These are phyloP conservation scores for Trialeurodes vaporariorum DNA, from an alignment of 1,140 invertebrate species.

Conservation along the genomic window DNA sequence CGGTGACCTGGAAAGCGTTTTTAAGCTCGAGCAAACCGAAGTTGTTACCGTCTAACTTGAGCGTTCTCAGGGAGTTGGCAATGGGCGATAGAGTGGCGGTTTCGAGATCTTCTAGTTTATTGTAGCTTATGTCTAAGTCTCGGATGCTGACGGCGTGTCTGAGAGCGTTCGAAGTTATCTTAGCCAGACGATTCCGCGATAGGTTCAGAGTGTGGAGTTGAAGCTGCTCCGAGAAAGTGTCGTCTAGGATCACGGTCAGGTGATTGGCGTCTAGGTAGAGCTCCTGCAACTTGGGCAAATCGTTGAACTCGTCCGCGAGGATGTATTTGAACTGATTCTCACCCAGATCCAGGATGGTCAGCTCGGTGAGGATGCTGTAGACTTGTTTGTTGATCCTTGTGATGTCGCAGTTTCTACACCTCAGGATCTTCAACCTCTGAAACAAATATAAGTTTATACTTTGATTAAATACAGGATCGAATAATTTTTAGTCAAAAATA, in stretches of 20 bases:
- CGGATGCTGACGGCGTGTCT: slow-evolving; percentile 49
- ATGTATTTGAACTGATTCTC: slow-evolving; percentile 66
- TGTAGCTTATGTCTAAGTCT: slow-evolving; percentile 57
- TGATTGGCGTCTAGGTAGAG: slow-evolving; percentile 63
- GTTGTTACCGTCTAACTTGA: slow-evolving; percentile 54
- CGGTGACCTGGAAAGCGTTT: slow-evolving; percentile 41
- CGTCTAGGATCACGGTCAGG: slow-evolving; percentile 56
- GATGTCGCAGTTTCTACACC: slow-evolving; percentile 53
- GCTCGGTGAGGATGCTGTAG: slow-evolving; percentile 54
- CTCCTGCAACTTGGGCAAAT: slow-evolving; percentile 50
- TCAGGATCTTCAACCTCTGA: slow-evolving; percentile 51
- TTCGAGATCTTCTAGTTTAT: slow-evolving; percentile 54
- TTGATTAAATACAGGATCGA: too few relatives aligned
- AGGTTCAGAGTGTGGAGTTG: slow-evolving; percentile 41
- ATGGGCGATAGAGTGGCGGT: slow-evolving; percentile 44
- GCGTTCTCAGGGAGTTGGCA: slow-evolving; percentile 43
- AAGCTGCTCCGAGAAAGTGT: slow-evolving; percentile 47
- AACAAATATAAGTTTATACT: too few relatives aligned
- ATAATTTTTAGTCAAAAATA: too few relatives aligned
- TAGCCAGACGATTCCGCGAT: slow-evolving; percentile 56
- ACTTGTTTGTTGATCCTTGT: slow-evolving; percentile 60
- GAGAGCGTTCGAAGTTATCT: slow-evolving; percentile 55
- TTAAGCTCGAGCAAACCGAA: slow-evolving; percentile 35
- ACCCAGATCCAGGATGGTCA: slow-evolving; percentile 58
- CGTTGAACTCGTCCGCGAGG: slow-evolving; percentile 55